These are phyloP conservation scores for Spinus pinus DNA, from an alignment of 2,797 vertebrate genomes.

Conservation along the genomic window DNA sequence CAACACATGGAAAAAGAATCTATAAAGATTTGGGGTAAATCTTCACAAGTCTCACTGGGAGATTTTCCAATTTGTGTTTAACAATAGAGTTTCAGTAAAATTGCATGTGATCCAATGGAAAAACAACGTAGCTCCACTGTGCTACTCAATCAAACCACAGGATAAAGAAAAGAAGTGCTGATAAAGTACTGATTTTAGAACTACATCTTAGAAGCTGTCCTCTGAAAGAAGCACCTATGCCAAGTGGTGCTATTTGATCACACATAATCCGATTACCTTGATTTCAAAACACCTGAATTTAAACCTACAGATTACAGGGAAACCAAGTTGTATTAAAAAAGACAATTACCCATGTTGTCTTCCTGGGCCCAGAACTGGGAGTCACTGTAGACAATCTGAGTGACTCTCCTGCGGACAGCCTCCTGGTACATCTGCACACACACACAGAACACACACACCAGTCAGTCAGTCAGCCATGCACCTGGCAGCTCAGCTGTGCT, in stretches of 20 bases:
- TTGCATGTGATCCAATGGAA: neutral
- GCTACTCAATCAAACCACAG: neutral
- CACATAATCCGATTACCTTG: neutral
- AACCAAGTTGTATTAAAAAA: neutral
- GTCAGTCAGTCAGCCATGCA: neutral
- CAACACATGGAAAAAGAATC: neutral
- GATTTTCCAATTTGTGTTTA: neutral
- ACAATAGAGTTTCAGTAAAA: neutral
- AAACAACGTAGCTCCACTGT: neutral
- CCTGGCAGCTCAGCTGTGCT: neutral
- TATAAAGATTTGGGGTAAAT: neutral
- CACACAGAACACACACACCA: neutral
- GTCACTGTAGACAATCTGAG: conserved; percentile 84
- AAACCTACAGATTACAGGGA: neutral
- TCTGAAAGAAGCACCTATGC: neutral
- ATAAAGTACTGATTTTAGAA: neutral
- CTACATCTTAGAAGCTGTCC: neutral
- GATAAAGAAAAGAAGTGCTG: neutral
- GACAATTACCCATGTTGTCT: conserved; percentile 60
- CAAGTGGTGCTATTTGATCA: neutral
- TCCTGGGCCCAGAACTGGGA: conserved; percentile 74
- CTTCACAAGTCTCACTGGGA: neutral
- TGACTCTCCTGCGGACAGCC: conserved; percentile 84
- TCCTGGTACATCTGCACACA: conserved; percentile 84
- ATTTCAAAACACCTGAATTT: neutral